A percentile compares a stretch with the other conserved stretches of the same genome.
These are phyloP conservation scores for Lepilemur ruficaudatus DNA, from an alignment of 2,797 vertebrate species.

Conservation along the genomic window DNA sequence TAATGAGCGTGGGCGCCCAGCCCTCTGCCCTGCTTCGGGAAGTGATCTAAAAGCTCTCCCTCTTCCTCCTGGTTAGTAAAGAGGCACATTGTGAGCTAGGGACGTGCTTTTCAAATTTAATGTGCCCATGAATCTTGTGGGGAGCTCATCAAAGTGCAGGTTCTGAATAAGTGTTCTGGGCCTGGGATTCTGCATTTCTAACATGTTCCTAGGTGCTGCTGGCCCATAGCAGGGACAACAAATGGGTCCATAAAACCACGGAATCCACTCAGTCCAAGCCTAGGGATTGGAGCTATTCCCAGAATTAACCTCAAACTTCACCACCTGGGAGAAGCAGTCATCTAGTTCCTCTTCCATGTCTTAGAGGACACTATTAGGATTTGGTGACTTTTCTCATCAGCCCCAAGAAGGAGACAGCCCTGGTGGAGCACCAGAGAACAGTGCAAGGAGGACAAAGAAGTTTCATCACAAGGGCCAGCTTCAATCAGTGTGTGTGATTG, in stretches of 20 bases:
- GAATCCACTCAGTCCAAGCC: background rate
- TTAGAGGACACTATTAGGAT: background rate
- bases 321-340: background rate
- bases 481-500: background rate
- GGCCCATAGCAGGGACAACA: background rate
- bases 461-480: background rate
- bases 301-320: background rate
- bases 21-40: background rate
- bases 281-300: background rate
- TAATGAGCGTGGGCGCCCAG: background rate
- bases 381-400: background rate
- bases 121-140: accelerated
- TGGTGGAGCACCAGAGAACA: background rate
- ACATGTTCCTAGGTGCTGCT: background rate
- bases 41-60: background rate
- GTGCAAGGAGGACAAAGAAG: background rate
- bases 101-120: background rate
- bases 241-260: background rate
- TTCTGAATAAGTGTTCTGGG: background rate
- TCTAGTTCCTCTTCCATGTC: background rate
- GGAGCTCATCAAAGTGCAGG: background rate
- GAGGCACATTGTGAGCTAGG: background rate
- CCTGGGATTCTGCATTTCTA: background rate
- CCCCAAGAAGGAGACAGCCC: background rate
- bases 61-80: background rate